Base-by-base conservation (phyloP, 2,797 vertebrate genomes). In the Peromyscus aztecus region DNA sequence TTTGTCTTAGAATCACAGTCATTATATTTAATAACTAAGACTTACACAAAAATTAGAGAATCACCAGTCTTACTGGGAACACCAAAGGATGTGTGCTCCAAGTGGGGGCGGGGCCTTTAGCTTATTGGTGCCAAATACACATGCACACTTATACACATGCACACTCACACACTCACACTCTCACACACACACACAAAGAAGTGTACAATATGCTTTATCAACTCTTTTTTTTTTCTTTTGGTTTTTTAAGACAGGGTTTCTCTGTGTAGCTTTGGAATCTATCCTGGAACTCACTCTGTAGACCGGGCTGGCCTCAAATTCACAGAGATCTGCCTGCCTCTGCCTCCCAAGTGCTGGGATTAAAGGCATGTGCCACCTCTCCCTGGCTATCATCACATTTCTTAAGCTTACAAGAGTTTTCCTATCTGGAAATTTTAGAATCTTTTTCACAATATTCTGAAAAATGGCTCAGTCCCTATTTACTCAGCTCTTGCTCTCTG, bases 361-460 rank as follows among this genome's bases (percentile, higher is more conserved):
- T 40, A 43, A 75, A 75, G 11, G 37, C 4, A 1, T 24, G 4
- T 1, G 1, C 69, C 69, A 73, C 4, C 71, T 40, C 9, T 37
- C 21, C 21, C 4, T 0, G 11, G 71, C 37, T 73, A 73, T 40
- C 21, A 24, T 73, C 69, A 24, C 37, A 73, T 40, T 80, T n/a
- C 37, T 80, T 65, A 90, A 63, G 49, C 84, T 93, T 85, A 57
- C 34, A n/a, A 49, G 34, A 52, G 11, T 96, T 87, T 84, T 83
- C 59, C 57, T 59, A 7, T 57, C 46, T 88, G 21, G 73, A 63
- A 40, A 37, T 31, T 78, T 90, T 73, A 95, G 31, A 77, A 95
- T 83, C n/a, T 34, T 61, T 75, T 90, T 78, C n/a, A 77, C 24
- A 14, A 40, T 65, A 52, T 92, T 89, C 82, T 63, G 23, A 40